phyloP scores from a whole-genome alignment of 1,140 invertebrate genomes.

The Steinernema feltiae region DNA sequence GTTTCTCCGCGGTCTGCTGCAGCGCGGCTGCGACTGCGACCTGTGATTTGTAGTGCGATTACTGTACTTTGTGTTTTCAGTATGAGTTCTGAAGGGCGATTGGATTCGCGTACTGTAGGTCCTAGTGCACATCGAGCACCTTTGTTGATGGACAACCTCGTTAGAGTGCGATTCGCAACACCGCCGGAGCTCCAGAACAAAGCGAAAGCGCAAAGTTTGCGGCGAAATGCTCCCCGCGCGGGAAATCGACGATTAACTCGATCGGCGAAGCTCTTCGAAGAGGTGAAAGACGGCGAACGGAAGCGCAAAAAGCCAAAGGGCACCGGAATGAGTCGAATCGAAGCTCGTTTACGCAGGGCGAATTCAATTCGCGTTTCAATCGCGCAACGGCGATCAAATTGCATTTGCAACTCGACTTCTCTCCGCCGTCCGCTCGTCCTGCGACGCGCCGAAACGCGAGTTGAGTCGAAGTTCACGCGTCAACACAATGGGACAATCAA shows the following conservation, averaged over 20 bases:
- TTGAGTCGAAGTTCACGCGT: neutral
- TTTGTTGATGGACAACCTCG: too few species aligned
- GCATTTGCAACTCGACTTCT: neutral
- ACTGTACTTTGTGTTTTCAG: too few species aligned
- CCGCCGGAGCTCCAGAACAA: neutral
- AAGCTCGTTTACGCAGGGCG: neutral
- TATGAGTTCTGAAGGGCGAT: too few species aligned
- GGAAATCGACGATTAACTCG: neutral
- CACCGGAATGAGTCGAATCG: neutral
- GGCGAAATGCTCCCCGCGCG: neutral
- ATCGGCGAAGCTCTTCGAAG: neutral
- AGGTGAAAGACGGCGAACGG: neutral
- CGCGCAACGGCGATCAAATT: neutral
- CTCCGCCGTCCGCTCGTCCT: neutral
- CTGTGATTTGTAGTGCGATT: too few species aligned
- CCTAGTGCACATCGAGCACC: too few species aligned
- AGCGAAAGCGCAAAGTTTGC: neutral
- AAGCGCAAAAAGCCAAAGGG: neutral
- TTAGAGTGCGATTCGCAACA: neutral
- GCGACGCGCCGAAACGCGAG: neutral
- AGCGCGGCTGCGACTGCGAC: too few species aligned
- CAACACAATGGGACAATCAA: constrained; percentile 9
- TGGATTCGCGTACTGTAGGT: too few species aligned
- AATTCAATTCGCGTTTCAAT: neutral
- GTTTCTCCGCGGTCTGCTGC: too few species aligned